Conservation (phyloP, 2,797 vertebrate genomes). For the Coreius guichenoti region DNA sequence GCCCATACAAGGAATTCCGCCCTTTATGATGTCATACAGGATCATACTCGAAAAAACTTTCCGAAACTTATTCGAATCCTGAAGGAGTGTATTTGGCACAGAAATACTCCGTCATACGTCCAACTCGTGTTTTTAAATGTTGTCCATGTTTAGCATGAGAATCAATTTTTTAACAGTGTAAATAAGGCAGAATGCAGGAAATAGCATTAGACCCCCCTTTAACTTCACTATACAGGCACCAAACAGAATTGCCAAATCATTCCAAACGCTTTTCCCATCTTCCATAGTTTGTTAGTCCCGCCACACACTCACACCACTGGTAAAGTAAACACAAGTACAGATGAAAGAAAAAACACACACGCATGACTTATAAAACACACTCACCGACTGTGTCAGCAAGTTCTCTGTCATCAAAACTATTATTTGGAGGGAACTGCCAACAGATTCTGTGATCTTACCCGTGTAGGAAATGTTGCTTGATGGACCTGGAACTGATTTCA, state of each 20-base stretch:
- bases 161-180: too few species aligned
- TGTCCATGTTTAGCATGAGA: too few species aligned
- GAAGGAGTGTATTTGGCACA: too few species aligned
- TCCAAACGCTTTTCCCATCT: too few species aligned
- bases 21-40: too few species aligned
- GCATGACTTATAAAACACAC: not conserved
- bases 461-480: not conserved
- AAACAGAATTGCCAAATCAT: not conserved
- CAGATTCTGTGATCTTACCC: not conserved
- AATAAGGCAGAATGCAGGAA: too few species aligned
- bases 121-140: too few species aligned
- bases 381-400: not conserved
- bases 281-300: not conserved
- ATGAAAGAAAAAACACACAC: not conserved
- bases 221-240: not conserved
- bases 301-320: not conserved
- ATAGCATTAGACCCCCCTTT: not conserved
- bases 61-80: too few species aligned
- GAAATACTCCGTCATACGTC: too few species aligned
- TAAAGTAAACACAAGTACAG: not conserved
- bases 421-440: not conserved
- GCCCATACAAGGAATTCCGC: too few species aligned
- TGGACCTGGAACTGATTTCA: not conserved
- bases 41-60: too few species aligned
- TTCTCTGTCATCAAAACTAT: conserved; percentile 1